Evolutionary conservation across 2,113 vertebrate species (phyloP).

Genomic region (Hystrix brachyura): DNA sequence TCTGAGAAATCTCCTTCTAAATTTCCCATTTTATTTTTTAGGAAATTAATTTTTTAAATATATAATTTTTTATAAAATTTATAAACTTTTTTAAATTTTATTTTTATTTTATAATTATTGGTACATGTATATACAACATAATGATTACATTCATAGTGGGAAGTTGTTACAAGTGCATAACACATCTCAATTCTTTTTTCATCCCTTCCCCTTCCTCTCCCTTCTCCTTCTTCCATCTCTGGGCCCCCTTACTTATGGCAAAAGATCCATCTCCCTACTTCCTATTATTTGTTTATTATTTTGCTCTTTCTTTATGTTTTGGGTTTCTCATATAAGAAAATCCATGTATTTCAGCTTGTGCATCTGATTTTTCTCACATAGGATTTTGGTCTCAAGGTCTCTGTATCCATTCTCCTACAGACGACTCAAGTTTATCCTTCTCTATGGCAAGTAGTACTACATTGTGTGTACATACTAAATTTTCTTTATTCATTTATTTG

Average conservation of each 20-base stretch:
- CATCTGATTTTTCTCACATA: not conserved
- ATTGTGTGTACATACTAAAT: not conserved
- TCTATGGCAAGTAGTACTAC: not conserved
- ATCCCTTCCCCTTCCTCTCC: not conserved
- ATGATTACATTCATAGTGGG: not conserved
- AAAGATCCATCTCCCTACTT: not conserved
- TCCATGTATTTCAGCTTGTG: not conserved
- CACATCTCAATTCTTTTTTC: not conserved
- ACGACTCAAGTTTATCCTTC: not conserved
- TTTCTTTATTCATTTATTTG: not conserved
- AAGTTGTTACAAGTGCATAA: not conserved
- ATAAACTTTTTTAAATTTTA: too few relatives aligned
- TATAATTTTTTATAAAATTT: not conserved
- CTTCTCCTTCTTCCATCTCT: not conserved
- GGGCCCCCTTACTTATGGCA: too few relatives aligned
- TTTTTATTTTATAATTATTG: not conserved
- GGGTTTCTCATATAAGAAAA: not conserved
- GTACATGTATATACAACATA: not conserved
- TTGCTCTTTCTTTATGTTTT: not conserved
- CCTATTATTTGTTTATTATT: not conserved
- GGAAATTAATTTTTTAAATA: too few relatives aligned
- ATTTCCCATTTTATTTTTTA: not conserved
- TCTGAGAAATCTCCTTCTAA: not conserved
- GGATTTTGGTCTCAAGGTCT: not conserved
- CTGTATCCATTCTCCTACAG: not conserved